Evolutionary conservation across 2,888 invertebrate genomes (phyloP).

Genomic region (Dinocampus coccinellae): DNA sequence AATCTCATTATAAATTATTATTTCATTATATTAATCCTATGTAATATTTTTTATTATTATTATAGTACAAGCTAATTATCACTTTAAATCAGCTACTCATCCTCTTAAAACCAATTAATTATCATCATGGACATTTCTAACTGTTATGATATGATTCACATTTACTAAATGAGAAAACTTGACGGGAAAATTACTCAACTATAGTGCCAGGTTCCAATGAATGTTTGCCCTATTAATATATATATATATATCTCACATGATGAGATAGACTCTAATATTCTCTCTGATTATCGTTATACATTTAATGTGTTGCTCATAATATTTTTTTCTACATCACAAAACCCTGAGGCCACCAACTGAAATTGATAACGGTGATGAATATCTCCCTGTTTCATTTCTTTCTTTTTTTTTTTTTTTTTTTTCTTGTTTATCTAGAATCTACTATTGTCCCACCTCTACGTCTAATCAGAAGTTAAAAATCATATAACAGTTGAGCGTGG

Average conservation of each 20-base stretch:
- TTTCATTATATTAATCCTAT: not conserved
- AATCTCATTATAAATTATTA: not conserved
- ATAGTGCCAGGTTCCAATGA: not conserved
- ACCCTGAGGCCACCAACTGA: not conserved
- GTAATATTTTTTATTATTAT: not conserved
- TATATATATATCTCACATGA: not conserved
- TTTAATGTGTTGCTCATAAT: not conserved
- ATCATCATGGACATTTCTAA: not conserved
- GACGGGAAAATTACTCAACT: not conserved
- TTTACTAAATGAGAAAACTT: not conserved
- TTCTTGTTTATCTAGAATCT: not conserved
- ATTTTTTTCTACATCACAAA: not conserved
- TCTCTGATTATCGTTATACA: not conserved
- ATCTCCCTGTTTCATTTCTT: too few relatives aligned
- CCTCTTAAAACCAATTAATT: not conserved
- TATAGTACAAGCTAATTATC: not conserved
- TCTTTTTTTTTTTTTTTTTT: too few relatives aligned
- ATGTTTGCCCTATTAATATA: not conserved
- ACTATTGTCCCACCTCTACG: not conserved
- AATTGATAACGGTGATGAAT: constrained; percentile 3
- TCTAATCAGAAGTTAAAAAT: not conserved
- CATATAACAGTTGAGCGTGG: not conserved
- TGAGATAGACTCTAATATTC: not conserved
- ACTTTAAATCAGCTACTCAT: not conserved
- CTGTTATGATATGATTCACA: not conserved